Evolutionary conservation across 2,797 vertebrate genomes (phyloP).

Genomic region (Hippocampus kuda): DNA sequence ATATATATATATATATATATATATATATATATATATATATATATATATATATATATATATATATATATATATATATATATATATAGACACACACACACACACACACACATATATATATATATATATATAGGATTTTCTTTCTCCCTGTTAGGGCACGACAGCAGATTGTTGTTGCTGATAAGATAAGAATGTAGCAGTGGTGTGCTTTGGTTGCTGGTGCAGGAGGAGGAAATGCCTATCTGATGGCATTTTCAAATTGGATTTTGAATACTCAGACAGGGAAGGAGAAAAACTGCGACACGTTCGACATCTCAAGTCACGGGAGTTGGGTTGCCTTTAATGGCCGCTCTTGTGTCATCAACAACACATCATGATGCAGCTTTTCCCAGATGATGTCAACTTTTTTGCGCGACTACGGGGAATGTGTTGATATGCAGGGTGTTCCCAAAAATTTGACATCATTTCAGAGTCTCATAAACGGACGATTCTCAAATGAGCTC

Average conservation of each 20-base stretch:
- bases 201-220: constrained; percentile 54
- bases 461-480: neutral
- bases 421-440: neutral
- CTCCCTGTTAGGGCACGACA: constrained; percentile 70
- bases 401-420: neutral
- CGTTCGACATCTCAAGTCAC: constrained; percentile 51
- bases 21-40: too few species aligned
- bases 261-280: constrained; percentile 61
- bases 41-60: constrained; percentile 4
- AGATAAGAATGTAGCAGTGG: constrained; percentile 70
- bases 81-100: too few species aligned
- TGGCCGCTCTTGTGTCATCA: constrained; percentile 21
- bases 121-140: constrained; percentile 33
- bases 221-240: constrained; percentile 67
- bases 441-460: neutral
- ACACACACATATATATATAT: too few species aligned
- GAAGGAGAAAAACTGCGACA: constrained; percentile 54
- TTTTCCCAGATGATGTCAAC: neutral
- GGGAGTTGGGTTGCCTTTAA: constrained; percentile 19
- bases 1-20: too few species aligned
- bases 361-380: constrained; percentile 23
- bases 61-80: too few species aligned
- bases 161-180: constrained; percentile 64
- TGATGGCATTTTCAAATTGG: constrained; percentile 68
- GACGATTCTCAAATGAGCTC: neutral